phyloP scores from a whole-genome alignment of 2,888 invertebrate genomes.

The Geotrupes spiniger region DNA sequence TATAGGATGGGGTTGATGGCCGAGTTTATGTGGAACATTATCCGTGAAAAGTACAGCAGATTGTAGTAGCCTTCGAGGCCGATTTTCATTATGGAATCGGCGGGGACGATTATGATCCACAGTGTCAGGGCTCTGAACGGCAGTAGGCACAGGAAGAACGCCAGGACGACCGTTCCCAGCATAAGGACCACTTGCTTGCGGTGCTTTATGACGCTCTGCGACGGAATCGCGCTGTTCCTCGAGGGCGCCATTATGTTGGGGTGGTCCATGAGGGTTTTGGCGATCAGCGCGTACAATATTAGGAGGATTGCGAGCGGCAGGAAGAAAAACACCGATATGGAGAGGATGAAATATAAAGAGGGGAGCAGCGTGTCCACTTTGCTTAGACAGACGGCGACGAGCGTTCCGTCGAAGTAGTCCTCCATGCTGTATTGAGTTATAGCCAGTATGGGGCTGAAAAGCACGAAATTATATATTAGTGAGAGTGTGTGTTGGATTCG shows the following conservation, averaged over 20 bases:
- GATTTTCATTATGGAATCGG: constrained; percentile 59
- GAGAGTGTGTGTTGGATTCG: not conserved
- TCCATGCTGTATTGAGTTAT: constrained; percentile 75
- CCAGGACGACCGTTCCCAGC: constrained; percentile 84
- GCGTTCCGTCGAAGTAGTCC: constrained; percentile 67
- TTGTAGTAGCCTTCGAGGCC: constrained; percentile 81
- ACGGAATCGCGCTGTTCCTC: constrained; percentile 51
- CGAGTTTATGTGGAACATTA: constrained; percentile 87
- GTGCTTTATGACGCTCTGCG: constrained; percentile 64
- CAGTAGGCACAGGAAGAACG: constrained; percentile 86
- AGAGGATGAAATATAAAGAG: constrained; percentile 74
- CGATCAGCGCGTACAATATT: constrained; percentile 80
- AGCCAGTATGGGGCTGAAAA: constrained; percentile 77
- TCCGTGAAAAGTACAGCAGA: constrained; percentile 79
- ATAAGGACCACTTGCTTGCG: constrained; percentile 82
- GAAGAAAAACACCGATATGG: constrained; percentile 80
- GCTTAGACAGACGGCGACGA: constrained; percentile 78
- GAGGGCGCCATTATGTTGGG: constrained; percentile 66
- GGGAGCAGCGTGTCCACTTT: constrained; percentile 75
- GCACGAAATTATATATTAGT: constrained; percentile 32
- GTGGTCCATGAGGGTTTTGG: constrained; percentile 79
- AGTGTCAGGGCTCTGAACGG: constrained; percentile 86
- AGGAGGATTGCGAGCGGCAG: constrained; percentile 78
- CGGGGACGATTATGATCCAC: constrained; percentile 79
- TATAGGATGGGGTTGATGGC: constrained; percentile 90